Conservation (phyloP, 2,113 vertebrate genomes). For the Corythornis vintsioides region DNA sequence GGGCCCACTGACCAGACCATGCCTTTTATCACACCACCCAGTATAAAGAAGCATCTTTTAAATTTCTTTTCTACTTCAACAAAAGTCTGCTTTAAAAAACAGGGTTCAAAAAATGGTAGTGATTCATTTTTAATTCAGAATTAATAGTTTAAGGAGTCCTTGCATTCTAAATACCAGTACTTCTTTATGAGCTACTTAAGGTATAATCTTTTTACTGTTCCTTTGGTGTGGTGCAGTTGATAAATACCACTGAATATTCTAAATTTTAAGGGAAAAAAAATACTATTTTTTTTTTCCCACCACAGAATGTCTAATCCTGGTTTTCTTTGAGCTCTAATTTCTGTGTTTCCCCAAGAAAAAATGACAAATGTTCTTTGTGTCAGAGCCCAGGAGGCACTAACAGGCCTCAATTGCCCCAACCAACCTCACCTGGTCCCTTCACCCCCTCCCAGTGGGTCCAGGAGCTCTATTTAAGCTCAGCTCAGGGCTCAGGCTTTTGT, state of each 20-base stretch:
- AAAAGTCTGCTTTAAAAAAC: neutral
- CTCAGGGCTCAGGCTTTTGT: rapidly evolving
- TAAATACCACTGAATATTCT: neutral
- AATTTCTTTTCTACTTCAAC: neutral
- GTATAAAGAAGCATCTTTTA: neutral
- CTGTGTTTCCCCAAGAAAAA: neutral
- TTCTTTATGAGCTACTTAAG: neutral
- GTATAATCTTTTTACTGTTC: neutral
- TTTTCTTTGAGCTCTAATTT: neutral
- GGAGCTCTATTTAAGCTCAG: neutral
- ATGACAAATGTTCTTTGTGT: neutral
- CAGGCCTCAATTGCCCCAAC: neutral
- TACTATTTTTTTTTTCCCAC: neutral
- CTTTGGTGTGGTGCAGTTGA: neutral
- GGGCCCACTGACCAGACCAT: neutral
- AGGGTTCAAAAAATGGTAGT: neutral
- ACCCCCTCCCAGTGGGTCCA: rapidly evolving
- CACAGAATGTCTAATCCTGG: neutral
- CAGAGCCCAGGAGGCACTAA: neutral
- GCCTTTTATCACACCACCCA: neutral
- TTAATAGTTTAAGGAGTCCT: neutral
- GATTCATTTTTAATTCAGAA: neutral
- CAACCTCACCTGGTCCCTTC: neutral
- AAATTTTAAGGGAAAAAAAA: neutral
- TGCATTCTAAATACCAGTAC: neutral